phyloP scores from a whole-genome alignment of 2,113 vertebrate genomes.

The Gavia stellata region DNA sequence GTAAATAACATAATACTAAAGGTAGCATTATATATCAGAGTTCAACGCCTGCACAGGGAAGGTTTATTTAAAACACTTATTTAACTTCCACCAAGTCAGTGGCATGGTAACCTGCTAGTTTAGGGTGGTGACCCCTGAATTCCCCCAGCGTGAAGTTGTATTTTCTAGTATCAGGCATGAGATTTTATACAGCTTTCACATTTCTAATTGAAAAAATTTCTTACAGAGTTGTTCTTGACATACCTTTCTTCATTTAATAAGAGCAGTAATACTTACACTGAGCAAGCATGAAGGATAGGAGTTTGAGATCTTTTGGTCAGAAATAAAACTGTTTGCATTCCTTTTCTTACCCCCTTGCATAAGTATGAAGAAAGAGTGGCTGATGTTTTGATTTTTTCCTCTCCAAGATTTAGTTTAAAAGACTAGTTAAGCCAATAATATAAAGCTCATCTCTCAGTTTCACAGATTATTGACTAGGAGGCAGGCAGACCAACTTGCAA shows the following conservation, averaged over 20 bases:
- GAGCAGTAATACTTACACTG: not conserved
- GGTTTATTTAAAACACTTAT: not conserved
- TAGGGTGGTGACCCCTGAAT: not conserved
- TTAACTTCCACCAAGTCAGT: not conserved
- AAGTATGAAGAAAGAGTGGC: not conserved
- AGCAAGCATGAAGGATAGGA: not conserved
- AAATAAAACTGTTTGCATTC: not conserved
- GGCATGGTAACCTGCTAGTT: not conserved
- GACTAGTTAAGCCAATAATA: not conserved
- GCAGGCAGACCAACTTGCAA: not conserved
- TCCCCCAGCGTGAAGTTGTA: not conserved
- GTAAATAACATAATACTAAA: not conserved
- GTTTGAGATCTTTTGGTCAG: not conserved
- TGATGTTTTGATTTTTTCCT: not conserved
- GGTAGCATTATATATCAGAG: not conserved
- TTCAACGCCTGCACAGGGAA: not conserved
- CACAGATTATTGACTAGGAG: not conserved
- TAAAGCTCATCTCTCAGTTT: not conserved
- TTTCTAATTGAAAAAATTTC: not conserved
- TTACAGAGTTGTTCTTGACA: not conserved
- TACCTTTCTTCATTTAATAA: not conserved
- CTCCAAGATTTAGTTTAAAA: not conserved
- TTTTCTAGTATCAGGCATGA: not conserved
- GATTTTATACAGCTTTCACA: not conserved
- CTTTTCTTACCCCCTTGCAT: not conserved